Base-by-base conservation (phyloP, 1,140 invertebrate species). In the Probaryconus sp. region DNA sequence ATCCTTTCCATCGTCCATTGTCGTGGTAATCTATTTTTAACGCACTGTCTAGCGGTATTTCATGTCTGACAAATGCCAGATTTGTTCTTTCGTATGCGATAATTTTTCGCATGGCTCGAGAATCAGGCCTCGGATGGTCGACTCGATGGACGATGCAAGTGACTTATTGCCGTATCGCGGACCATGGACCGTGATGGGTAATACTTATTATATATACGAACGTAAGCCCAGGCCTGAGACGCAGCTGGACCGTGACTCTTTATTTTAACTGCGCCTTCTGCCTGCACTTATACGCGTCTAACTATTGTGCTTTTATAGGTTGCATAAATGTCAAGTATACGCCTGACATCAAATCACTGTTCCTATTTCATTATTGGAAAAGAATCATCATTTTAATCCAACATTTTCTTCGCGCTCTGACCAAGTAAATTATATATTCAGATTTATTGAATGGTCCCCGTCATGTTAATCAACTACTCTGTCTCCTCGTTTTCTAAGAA, bases 181-280 rank as follows among this genome's bases (percentile, higher is more conserved):
- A 67, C 51, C 45, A 50, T 74, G 71, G 76, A 74, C 76, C 70
- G 69, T 67, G 75, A 65, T 70, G 61, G 60, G 55, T 58, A 51
- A 53, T 67, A 77, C 64, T 75, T 71, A n/a, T n/a, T n/a, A 71
- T 64, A 76, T 76, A 55, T 45, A 18, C 48, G 40, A n/a, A 55
- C 18, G 37, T 55, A 26, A 74, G 61, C 68, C 61, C 60, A 56
- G 45, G 33, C 42, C 35, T 21, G 24, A 61, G 53, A 26, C 76
- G 63, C 77, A 81, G 77, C 76, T 83, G 79, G 79, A 83, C 79
- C 81, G 68, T 83, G 79, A 81, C 79, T 78, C 53, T 73, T 77
- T 72, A 79, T 72, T 79, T 74, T 76, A 78, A 74, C 73, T 76
- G 65, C 60, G 58, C 43, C 68, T 55, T 68, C 13, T 55, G 38